These are phyloP conservation scores for Nothoprocta pentlandii DNA, from an alignment of 2,113 vertebrate species.

Conservation along the genomic window DNA sequence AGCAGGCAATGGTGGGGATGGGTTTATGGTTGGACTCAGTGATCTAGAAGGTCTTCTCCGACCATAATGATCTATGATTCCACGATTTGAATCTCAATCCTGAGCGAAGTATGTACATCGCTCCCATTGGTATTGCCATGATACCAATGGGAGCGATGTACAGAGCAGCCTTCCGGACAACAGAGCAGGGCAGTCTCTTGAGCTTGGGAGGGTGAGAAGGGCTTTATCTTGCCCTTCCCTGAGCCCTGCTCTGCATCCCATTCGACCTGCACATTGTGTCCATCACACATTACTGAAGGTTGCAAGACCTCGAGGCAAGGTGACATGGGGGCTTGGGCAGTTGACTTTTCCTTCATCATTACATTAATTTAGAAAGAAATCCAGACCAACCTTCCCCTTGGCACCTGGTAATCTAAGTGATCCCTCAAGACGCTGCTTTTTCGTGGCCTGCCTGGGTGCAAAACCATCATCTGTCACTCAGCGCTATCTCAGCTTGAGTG, in stretches of 20 bases:
- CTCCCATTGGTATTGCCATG: too few species aligned
- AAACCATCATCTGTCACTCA: neutral
- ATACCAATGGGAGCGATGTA: neutral
- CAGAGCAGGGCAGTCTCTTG: neutral
- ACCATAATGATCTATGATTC: too few species aligned
- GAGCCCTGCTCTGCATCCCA: neutral
- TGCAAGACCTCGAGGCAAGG: neutral
- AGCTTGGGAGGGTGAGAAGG: neutral
- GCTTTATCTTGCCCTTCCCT: neutral
- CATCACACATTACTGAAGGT: neutral
- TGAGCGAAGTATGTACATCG: too few species aligned
- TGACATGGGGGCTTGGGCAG: neutral
- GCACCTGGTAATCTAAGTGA: neutral
- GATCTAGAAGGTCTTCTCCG: too few species aligned
- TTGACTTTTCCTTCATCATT: neutral
- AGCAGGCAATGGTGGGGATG: too few species aligned
- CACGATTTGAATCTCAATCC: neutral
- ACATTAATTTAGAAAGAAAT: neutral
- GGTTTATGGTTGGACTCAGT: too few species aligned
- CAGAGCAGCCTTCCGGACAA: neutral
- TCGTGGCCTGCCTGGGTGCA: neutral
- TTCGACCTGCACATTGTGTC: neutral
- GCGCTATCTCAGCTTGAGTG: neutral
- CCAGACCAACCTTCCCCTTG: neutral
- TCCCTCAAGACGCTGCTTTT: rapidly evolving